Conservation (phyloP, 2,797 vertebrate genomes). For the Phrynocephalus vlangalii region DNA sequence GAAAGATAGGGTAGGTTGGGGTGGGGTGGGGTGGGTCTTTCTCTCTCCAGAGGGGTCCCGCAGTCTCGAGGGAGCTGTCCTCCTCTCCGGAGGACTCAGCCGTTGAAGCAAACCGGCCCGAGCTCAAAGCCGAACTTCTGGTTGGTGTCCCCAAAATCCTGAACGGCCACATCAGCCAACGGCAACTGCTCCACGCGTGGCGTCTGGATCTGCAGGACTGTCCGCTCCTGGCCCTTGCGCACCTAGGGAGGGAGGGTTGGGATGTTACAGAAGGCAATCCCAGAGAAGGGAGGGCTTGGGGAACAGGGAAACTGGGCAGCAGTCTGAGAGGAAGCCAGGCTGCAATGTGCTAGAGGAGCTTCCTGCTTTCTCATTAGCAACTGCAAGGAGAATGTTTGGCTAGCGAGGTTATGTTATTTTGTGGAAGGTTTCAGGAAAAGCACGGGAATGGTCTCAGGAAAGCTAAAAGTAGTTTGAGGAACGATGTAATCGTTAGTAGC, state of each 20-base stretch:
- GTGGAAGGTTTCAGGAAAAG: neutral
- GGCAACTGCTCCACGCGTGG: conserved; percentile 86
- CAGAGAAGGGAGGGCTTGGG: neutral
- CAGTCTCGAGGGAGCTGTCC: conserved; percentile 22
- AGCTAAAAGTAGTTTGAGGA: too few relatives aligned
- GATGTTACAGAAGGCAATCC: neutral
- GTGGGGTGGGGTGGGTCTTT: neutral
- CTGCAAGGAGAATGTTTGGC: too few relatives aligned
- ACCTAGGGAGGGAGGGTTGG: conserved; percentile 65
- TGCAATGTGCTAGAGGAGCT: too few relatives aligned
- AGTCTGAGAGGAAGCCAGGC: neutral
- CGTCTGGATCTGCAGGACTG: conserved; percentile 85
- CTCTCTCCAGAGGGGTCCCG: neutral
- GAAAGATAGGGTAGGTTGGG: neutral
- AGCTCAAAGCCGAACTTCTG: conserved; percentile 95
- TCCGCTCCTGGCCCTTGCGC: conserved; percentile 85
- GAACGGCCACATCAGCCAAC: conserved; percentile 84
- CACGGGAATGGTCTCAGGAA: neutral
- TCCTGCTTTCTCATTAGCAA: too few relatives aligned
- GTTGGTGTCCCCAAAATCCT: conserved; percentile 86
- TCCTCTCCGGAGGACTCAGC: conserved; percentile 77
- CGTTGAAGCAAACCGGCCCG: conserved; percentile 89
- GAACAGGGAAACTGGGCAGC: neutral
- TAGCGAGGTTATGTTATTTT: neutral
- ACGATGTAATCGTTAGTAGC: too few relatives aligned